Conservation (phyloP, 2,888 invertebrate genomes). For the Acholoe squamosa region DNA sequence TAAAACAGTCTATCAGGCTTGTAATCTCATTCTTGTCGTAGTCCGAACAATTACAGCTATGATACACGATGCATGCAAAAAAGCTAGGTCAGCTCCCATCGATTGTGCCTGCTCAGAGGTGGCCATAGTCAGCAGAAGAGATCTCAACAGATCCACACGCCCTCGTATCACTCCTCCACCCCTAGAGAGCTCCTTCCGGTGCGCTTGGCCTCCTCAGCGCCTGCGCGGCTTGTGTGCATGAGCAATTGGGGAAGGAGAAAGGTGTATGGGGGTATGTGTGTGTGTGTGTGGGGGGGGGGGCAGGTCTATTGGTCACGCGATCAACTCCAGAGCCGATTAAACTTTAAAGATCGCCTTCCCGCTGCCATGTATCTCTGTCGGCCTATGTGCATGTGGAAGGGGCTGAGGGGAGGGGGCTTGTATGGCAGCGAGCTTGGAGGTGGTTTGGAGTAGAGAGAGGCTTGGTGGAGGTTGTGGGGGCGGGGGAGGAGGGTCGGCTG, state of each 20-base stretch:
- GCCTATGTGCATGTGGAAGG: not conserved
- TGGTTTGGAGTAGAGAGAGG: not conserved
- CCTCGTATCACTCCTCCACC: conserved; percentile 11
- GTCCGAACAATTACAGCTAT: no score
- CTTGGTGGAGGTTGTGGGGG: not conserved
- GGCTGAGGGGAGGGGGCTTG: not conserved
- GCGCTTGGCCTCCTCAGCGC: not conserved
- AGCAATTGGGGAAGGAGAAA: not conserved
- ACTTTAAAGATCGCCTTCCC: conserved; percentile 37
- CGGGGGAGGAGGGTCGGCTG: not conserved
- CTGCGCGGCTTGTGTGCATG: not conserved
- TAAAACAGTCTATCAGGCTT: no score
- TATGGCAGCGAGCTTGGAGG: not conserved
- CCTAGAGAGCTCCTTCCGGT: conserved; percentile 34
- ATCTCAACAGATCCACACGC: not conserved
- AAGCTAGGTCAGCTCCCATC: no score
- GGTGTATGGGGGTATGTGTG: not conserved
- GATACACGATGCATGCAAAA: no score
- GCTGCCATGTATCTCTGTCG: not conserved
- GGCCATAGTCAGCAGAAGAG: no score
- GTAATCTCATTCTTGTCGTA: no score
- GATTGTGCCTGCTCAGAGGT: no score
- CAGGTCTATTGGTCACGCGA: not conserved
- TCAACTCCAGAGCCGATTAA: not conserved
- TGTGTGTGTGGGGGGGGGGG: not conserved